Conservation (phyloP, 2,113 vertebrate species). For the Panthera uncia region DNA sequence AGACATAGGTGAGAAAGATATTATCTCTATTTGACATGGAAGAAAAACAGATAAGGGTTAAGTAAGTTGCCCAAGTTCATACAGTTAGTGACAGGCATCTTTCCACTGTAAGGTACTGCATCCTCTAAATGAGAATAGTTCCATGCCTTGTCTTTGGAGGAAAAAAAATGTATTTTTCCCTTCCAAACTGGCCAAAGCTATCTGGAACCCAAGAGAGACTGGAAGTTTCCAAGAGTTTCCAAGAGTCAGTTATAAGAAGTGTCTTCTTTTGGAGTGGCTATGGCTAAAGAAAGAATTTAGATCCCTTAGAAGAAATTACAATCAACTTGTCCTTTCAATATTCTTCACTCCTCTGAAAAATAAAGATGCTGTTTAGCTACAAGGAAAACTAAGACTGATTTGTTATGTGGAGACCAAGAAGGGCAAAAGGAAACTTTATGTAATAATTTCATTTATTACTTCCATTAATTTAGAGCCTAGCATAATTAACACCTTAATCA, state of each 20-base stretch:
- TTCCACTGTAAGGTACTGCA: background rate
- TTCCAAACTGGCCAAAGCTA: constrained; percentile 45
- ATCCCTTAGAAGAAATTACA: constrained; percentile 44
- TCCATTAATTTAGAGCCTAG: background rate
- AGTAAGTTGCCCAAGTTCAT: background rate
- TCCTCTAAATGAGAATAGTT: constrained; percentile 25
- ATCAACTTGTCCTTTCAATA: background rate
- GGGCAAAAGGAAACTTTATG: constrained; percentile 6
- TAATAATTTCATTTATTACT: constrained; percentile 39
- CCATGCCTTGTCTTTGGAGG: background rate
- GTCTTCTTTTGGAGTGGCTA: constrained; percentile 35
- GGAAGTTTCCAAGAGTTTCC: background rate
- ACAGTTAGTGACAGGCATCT: background rate
- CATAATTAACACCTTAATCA: constrained; percentile 26
- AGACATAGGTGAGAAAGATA: background rate
- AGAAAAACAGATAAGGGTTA: background rate
- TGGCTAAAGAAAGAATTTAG: constrained; percentile 4
- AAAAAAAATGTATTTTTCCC: constrained; percentile 11
- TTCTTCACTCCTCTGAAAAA: constrained; percentile 27
- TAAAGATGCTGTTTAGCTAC: background rate
- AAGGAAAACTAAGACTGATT: constrained; percentile 19
- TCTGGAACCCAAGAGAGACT: constrained; percentile 32
- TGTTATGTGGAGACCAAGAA: background rate
- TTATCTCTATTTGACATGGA: background rate
- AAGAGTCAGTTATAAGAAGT: constrained; percentile 41